A percentile compares a stretch with the other conserved stretches of the same genome.
phyloP scores from a whole-genome alignment of 2,888 invertebrate genomes.

The Sesamia inferens region DNA sequence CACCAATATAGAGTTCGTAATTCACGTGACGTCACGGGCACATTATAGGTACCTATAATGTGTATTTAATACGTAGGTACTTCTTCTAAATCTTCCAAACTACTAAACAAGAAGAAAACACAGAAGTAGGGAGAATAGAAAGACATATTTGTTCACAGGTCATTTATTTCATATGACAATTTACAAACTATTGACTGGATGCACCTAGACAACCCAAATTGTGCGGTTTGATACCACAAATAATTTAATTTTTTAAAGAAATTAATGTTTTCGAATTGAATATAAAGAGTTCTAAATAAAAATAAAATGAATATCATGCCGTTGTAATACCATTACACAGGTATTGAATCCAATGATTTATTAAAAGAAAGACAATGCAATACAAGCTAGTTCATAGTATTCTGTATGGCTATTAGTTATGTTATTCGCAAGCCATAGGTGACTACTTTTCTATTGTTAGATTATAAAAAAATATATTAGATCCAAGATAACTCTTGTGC shows the following conservation, averaged over 20 bases:
- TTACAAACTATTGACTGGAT: constrained; percentile 82
- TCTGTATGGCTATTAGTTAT: constrained; percentile 87
- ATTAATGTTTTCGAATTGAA: constrained; percentile 32
- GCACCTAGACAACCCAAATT: constrained; percentile 69
- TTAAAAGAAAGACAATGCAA: constrained; percentile 87
- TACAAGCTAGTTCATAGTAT: constrained; percentile 87
- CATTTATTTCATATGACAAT: constrained; percentile 84
- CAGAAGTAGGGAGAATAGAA: constrained; percentile 45
- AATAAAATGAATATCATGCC: constrained; percentile 63
- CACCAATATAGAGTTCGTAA: neutral
- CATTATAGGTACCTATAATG: neutral
- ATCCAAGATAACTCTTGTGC: constrained; percentile 81
- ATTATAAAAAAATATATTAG: constrained; percentile 84
- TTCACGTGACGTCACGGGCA: neutral
- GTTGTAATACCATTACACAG: constrained; percentile 53
- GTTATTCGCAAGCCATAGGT: constrained; percentile 89
- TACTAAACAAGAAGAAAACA: neutral
- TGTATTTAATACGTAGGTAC: neutral
- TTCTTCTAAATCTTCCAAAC: neutral
- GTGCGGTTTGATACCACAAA: constrained; percentile 58
- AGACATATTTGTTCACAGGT: constrained; percentile 80
- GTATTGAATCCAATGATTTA: constrained; percentile 64
- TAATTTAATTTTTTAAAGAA: constrained; percentile 38
- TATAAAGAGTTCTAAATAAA: constrained; percentile 47
- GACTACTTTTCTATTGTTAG: constrained; percentile 87